Base-by-base conservation (phyloP, 1,140 invertebrate genomes). In the Ooceraea biroi region DNA sequence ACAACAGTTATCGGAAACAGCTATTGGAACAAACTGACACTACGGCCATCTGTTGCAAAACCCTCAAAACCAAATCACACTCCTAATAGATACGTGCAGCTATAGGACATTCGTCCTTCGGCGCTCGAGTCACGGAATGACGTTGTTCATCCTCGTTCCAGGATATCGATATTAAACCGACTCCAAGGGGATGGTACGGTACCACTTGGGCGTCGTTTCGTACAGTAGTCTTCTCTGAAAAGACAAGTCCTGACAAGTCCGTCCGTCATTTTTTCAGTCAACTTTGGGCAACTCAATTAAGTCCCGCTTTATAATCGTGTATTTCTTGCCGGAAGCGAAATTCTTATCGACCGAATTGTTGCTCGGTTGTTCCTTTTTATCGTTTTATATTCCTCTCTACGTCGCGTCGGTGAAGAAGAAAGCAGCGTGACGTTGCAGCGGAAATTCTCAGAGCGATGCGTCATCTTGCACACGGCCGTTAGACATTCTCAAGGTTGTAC, bases 401-500 rank as follows among this genome's bases (percentile, higher is more conserved):
- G 36, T 7, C 50, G 10, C 44, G n/a, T 27, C 14, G 76, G 44
- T 17, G 44, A 78, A 48, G 55, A 78, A 78, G 61, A 78, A 78
- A 68, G 19, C 44, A 78, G 7, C 76, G 30, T 69, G 74, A 78
- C 46, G 61, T 17, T 69, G 63, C 30, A 69, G 48, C 63, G 61
- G 63, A 78, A 78, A 78, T 78, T 78, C 76, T 78, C 36, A 14
- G 22, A 55, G 22, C 19, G 76, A 44, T 78, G 76, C 76, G 63
- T 78, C 76, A 78, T 78, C 36, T 55, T 22, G 50, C 63, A 69
- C 68, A 69, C 68, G 68, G 63, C 48, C 27, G 50, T 57, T 68
- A 57, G 50, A 57, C 65, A 77, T 52, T 69, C 36, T 36, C 76
- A 78, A 78, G 76, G 76, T 69, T 78, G 48, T 78, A 55, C n/a